Conservation (phyloP, 1,140 invertebrate species). For the Gonatopus flavifemur region DNA sequence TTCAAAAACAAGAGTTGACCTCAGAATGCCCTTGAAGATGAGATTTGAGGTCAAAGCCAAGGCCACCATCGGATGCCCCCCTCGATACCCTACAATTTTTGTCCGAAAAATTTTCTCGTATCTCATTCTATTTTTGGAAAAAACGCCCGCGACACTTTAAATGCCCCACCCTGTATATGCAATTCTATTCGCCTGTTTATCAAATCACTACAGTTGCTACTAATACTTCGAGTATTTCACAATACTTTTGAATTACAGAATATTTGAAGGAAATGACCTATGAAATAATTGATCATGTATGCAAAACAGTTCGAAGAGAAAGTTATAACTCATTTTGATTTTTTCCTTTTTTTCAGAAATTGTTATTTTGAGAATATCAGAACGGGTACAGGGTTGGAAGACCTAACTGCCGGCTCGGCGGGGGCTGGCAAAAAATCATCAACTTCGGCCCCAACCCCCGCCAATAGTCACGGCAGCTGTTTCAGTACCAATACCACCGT, state of each 20-base stretch:
- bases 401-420: constrained; percentile 31
- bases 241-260: neutral
- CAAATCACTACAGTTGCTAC: constrained; percentile 4
- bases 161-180: neutral
- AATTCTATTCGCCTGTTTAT: constrained; percentile 3
- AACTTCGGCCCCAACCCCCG: constrained; percentile 32
- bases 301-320: too few species aligned
- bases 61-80: too few species aligned
- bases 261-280: neutral
- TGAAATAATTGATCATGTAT: neutral
- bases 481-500: neutral
- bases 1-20: too few species aligned
- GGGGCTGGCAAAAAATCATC: constrained; percentile 31
- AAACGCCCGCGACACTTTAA: too few species aligned
- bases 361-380: constrained; percentile 49
- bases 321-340: neutral
- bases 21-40: too few species aligned
- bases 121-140: too few species aligned
- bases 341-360: constrained; percentile 38
- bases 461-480: constrained; percentile 20
- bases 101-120: too few species aligned
- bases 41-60: too few species aligned
- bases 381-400: constrained; percentile 35
- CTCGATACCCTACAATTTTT: too few species aligned
- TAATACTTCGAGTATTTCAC: constrained; percentile 12